phyloP scores from a whole-genome alignment of 2,113 vertebrate genomes.

The Poecilia latipinna region DNA sequence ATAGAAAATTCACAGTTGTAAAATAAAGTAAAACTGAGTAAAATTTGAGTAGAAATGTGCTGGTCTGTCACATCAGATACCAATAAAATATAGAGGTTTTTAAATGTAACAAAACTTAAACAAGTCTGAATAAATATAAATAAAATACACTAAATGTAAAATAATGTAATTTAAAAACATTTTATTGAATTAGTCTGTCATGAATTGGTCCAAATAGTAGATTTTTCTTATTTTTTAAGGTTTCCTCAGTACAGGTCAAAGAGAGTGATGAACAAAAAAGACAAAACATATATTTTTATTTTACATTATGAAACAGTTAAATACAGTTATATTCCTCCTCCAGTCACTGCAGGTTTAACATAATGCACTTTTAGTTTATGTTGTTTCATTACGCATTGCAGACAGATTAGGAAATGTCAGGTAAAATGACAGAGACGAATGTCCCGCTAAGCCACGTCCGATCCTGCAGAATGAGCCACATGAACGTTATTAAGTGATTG shows the following conservation, averaged over 20 bases:
- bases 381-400: not conserved
- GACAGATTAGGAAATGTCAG: not conserved
- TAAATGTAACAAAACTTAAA: not conserved
- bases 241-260: not conserved
- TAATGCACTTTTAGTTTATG: constrained; percentile 2
- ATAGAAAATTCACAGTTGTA: not conserved
- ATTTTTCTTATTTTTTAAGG: not conserved
- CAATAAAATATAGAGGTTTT: not conserved
- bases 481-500: constrained; percentile 51
- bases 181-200: not conserved
- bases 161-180: not conserved
- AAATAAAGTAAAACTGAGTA: not conserved
- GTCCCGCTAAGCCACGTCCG: constrained; percentile 14
- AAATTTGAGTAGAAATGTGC: not conserved
- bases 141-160: too few relatives aligned
- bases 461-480: constrained; percentile 17
- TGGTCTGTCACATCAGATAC: not conserved
- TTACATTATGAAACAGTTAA: not conserved
- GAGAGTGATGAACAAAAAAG: not conserved
- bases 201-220: not conserved
- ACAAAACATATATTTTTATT: not conserved
- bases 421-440: constrained; percentile 4
- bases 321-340: constrained; percentile 37
- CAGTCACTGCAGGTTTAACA: constrained; percentile 20
- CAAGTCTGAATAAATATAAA: not conserved